Base-by-base conservation (phyloP, 2,797 vertebrate species). In the Spinibarbus caldwelli region DNA sequence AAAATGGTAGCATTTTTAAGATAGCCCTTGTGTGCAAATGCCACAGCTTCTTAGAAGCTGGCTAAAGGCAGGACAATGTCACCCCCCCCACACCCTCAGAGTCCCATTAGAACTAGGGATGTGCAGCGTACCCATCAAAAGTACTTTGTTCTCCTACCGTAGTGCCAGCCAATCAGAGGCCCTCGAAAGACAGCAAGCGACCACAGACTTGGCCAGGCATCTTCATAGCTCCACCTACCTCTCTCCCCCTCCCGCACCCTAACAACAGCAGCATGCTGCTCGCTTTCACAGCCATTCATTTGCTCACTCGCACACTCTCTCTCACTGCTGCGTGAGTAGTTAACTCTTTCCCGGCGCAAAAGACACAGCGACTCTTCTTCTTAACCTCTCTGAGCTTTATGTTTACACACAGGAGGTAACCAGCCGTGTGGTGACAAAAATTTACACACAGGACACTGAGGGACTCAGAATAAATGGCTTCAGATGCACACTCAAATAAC, bases 201-300 rank as follows among this genome's bases (percentile, higher is more conserved):
- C 76, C 85, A 90, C 80, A 90, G 93, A 94, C 94, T 94, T 93
- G 93, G 91, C 93, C 52, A 12, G 71, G 88, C 79, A 85, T 82
- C 86, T 84, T 83, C 43, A 29, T 57, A 81, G 90, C 93, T 93
- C 94, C 87, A 83, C 94, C 92, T 70, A 89, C 12, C 73, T 87
- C 89, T 89, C 90, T 83, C 66, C 78, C 34, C 89, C 90, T 75
- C 89, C 91, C 49, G 78, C 54, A 75, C 91, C 94, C 93, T 89
- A 91, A 94, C 94, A 95, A 93, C 93, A 94, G 93, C 94, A 89
- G 90, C 90, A 80, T 91, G 92, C 93, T 93, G 92, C 73, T 85
- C 73, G 17, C 73, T 62, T 59, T 86, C 81, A 78, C 36, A 81
- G 85, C 62, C 72, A 26, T 75, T 62, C 70, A 91, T 62, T 75